Conservation (phyloP, 2,888 invertebrate species). For the Tachystola acroxantha region DNA sequence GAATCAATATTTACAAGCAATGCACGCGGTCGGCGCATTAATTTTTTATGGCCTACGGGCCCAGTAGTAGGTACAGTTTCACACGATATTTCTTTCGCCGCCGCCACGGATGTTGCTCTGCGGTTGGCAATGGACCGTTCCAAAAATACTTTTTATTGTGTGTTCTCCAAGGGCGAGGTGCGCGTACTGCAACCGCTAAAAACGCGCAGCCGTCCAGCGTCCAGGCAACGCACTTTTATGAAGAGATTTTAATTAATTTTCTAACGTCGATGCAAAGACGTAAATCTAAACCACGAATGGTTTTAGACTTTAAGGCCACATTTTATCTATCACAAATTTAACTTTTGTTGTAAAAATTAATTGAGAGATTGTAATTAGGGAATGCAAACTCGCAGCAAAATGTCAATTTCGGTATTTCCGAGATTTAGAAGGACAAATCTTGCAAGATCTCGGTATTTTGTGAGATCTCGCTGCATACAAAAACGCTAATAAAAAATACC, state of each 20-base stretch:
- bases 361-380: too few species aligned
- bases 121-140: conserved; percentile 68
- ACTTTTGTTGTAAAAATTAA: too few species aligned
- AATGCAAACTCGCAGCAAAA: too few species aligned
- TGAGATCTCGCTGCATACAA: too few species aligned
- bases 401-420: too few species aligned
- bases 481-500: too few species aligned
- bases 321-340: conserved; percentile 1
- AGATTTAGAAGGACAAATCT: too few species aligned
- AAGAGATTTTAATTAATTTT: conserved; percentile 60
- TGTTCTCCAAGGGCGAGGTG: conserved; percentile 62
- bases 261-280: conserved; percentile 45
- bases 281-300: conserved; percentile 51
- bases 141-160: conserved; percentile 73
- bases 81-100: conserved; percentile 54
- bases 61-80: conserved; percentile 34
- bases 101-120: conserved; percentile 55
- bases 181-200: conserved; percentile 24
- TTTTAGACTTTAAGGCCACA: conserved; percentile 18
- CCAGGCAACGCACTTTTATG: conserved; percentile 28
- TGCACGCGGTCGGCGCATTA: conserved; percentile 31
- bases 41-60: conserved; percentile 40
- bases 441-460: too few species aligned
- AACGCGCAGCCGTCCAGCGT: conserved; percentile 6
- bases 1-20: conserved; percentile 34